These are phyloP conservation scores for Acanthisitta chloris DNA, from an alignment of 2,113 vertebrate species.

Conservation along the genomic window DNA sequence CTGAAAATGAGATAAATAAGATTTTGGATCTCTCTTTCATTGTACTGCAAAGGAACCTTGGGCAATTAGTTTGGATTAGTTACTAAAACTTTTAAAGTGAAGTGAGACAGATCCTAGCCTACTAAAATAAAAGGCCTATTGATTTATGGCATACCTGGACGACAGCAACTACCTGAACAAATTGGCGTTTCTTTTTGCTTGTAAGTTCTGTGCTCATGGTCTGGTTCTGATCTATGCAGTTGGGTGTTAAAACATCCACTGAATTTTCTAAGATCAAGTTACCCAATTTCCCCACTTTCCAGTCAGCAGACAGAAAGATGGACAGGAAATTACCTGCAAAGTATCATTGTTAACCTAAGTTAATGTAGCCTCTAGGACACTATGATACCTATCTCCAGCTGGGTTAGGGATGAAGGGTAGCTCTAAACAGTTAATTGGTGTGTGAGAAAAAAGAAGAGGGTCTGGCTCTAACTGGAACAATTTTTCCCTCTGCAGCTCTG, in stretches of 20 bases:
- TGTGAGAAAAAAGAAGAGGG: not conserved
- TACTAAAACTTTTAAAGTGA: not conserved
- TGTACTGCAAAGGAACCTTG: not conserved
- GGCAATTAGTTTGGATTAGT: not conserved
- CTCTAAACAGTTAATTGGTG: not conserved
- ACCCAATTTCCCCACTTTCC: not conserved
- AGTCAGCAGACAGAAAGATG: not conserved
- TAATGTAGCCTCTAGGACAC: not conserved
- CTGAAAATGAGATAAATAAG: not conserved
- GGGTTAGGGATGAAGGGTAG: not conserved
- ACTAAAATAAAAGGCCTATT: not conserved
- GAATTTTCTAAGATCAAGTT: not conserved
- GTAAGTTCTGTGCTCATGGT: fast-evolving
- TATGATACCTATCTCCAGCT: not conserved
- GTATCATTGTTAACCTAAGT: not conserved
- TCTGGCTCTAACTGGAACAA: not conserved
- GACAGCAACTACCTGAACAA: not conserved
- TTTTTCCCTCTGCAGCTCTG: not conserved
- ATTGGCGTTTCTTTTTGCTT: not conserved
- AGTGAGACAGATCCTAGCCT: not conserved
- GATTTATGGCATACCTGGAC: not conserved
- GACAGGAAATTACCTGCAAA: not conserved
- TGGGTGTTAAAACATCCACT: not conserved
- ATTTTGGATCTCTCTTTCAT: not conserved
- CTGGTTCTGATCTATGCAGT: not conserved